A percentile compares a stretch with the other conserved stretches of the same genome.
These are phyloP conservation scores for Luffia ferchaultella DNA, from an alignment of 2,888 invertebrate genomes.

Conservation along the genomic window DNA sequence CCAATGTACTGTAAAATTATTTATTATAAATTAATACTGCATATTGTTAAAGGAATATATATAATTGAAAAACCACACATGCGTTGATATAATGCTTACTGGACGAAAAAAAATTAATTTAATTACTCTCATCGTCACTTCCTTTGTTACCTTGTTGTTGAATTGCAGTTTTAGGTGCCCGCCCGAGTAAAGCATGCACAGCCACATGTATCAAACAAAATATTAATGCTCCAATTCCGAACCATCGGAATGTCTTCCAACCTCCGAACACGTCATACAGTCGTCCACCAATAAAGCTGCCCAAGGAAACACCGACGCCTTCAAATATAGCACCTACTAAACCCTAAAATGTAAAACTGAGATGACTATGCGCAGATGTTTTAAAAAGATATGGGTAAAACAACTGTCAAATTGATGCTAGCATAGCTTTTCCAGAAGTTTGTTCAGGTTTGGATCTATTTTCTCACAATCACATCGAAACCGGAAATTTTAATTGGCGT, in stretches of 20 bases:
- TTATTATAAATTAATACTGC: background rate
- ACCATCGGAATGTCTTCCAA: constrained; percentile 73
- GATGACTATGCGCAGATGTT: too few relatives aligned
- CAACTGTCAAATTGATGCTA: too few relatives aligned
- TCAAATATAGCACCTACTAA: constrained; percentile 88
- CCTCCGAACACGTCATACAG: constrained; percentile 73
- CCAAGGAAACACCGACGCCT: constrained; percentile 83
- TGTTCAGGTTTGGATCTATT: too few relatives aligned
- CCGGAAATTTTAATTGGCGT: too few relatives aligned
- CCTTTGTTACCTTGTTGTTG: background rate
- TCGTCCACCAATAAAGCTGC: constrained; percentile 80
- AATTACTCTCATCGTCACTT: background rate
- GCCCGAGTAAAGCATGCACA: constrained; percentile 43
- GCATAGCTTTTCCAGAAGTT: too few relatives aligned
- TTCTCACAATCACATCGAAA: too few relatives aligned
- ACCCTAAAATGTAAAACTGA: constrained; percentile 76
- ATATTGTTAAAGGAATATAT: background rate
- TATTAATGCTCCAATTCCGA: constrained; percentile 73
- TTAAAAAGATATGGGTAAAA: too few relatives aligned
- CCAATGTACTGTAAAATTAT: background rate
- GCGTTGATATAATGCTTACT: background rate
- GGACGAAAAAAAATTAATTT: background rate
- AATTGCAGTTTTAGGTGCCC: background rate
- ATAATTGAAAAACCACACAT: background rate
- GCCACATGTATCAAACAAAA: constrained; percentile 66